Evolutionary conservation across 2,113 vertebrate genomes (phyloP).

Genomic region (Willisornis vidua): DNA sequence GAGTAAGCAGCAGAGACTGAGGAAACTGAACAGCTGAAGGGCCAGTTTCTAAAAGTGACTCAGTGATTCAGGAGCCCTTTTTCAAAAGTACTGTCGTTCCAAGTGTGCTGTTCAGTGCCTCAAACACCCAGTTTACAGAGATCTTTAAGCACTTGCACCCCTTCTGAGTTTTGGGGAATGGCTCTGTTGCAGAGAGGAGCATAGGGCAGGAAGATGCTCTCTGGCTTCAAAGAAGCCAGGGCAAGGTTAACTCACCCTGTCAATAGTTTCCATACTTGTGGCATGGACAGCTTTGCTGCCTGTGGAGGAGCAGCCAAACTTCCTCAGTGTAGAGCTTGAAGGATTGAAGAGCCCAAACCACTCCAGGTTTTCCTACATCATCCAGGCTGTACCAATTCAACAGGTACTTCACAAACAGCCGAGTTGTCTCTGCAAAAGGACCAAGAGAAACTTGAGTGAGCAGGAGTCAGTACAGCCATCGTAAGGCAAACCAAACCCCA

Average conservation of each 20-base stretch:
- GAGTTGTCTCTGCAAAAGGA: not conserved
- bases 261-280: not conserved
- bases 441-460: not conserved
- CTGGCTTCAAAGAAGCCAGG: not conserved
- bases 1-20: not conserved
- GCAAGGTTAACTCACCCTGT: not conserved
- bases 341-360: not conserved
- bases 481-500: not conserved
- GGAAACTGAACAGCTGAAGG: not conserved
- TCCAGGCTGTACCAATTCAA: not conserved
- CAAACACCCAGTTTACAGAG: not conserved
- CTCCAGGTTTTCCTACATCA: not conserved
- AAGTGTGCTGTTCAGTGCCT: not conserved
- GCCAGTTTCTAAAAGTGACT: not conserved
- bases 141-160: not conserved
- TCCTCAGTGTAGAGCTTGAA: not conserved
- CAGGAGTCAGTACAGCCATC: not conserved
- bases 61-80: not conserved
- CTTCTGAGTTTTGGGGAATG: not conserved
- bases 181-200: not conserved
- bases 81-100: not conserved
- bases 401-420: not conserved
- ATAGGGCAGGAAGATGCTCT: not conserved
- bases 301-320: not conserved
- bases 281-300: not conserved